Evolutionary conservation across 2,113 vertebrate genomes (phyloP), one percentile per base, ranked within the genome.

Genomic region (Hippoglossus stenolepis): DNA sequence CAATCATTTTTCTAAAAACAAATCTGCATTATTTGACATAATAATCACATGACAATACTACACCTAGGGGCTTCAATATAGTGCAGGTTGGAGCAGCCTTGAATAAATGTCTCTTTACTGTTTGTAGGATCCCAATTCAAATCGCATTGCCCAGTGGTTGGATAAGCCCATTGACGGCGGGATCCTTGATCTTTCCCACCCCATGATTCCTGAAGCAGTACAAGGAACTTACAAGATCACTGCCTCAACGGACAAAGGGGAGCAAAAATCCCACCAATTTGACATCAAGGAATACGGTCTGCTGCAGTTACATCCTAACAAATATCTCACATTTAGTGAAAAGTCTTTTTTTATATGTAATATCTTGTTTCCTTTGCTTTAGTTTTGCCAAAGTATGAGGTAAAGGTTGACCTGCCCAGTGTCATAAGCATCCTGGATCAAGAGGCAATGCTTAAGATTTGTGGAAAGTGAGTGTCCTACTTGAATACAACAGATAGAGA

Each of bases 381-480:
- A 95, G 94, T 95, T 82, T 80, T 94, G 68, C 94, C 94, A n/a
- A 94, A 93, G 70, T 95, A 86, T 89, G 94, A 94, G 24, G 92
- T 95, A 0, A 94, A 58, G 10, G 67, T 94, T 7, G 13, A 89
- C 15, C 79, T 94, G 67, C 94, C 94, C 23, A 43, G 45, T 2
- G 69, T 92, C 54, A 86, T 95, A 1, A 90, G 85, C 49, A 79
- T 90, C 68, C 49, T 90, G 82, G 93, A 95, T 67, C n/a, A 49
- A 9, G 56, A 92, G 24, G 86, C 77, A 9, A 79, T 43, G 0
- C 2, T 95, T 0, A 89, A 56, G 73, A 73, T 95, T 15, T 95
- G 93, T 89, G 94, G 85, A 73, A 94, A 92, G 94, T 95, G 78
- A 91, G 93, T 88, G 26, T 67, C 28, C 13, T 4, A 51, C 35